A percentile compares a stretch with the other conserved stretches of the same genome.
Conservation (phyloP, 2,888 invertebrate species). For the Apodemia hepburni region DNA sequence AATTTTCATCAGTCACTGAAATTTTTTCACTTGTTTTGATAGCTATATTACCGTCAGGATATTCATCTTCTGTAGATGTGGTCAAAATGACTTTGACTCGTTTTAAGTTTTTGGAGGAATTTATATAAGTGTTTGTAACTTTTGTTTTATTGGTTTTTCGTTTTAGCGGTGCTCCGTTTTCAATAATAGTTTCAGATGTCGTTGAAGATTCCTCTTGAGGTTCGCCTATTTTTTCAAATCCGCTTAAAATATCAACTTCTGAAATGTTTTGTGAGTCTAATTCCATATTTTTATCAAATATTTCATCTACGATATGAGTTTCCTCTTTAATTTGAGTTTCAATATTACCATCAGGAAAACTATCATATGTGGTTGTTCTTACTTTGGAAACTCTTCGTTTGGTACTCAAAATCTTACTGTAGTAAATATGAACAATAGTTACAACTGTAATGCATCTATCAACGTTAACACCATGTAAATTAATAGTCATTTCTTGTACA, state of each 20-base stretch:
- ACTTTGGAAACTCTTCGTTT: conserved; percentile 23
- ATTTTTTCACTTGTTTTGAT: conserved; percentile 40
- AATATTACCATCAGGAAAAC: conserved; percentile 23
- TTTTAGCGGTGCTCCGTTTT: conserved; percentile 36
- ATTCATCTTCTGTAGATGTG: conserved; percentile 40
- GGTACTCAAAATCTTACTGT: conserved; percentile 6
- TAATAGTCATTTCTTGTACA: background rate
- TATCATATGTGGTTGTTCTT: conserved; percentile 20
- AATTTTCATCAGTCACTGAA: conserved; percentile 34
- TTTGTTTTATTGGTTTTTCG: conserved; percentile 38
- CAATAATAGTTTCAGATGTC: conserved; percentile 33
- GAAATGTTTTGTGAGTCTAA: background rate
- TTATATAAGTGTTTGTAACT: conserved; percentile 35
- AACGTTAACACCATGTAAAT: background rate
- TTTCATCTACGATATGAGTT: conserved; percentile 21
- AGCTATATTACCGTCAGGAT: conserved; percentile 40
- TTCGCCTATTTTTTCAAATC: conserved; percentile 32
- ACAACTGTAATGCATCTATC: conserved; percentile 12
- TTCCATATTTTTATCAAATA: background rate
- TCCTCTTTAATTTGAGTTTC: conserved; percentile 24
- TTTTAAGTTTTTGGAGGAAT: conserved; percentile 30
- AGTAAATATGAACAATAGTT: conserved; percentile 19
- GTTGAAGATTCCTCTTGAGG: conserved; percentile 31
- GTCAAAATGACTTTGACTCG: conserved; percentile 39
- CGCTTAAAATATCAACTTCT: conserved; percentile 5